Evolutionary conservation across 1,140 invertebrate species (phyloP).

Genomic region (Cheumatopsyche charites): DNA sequence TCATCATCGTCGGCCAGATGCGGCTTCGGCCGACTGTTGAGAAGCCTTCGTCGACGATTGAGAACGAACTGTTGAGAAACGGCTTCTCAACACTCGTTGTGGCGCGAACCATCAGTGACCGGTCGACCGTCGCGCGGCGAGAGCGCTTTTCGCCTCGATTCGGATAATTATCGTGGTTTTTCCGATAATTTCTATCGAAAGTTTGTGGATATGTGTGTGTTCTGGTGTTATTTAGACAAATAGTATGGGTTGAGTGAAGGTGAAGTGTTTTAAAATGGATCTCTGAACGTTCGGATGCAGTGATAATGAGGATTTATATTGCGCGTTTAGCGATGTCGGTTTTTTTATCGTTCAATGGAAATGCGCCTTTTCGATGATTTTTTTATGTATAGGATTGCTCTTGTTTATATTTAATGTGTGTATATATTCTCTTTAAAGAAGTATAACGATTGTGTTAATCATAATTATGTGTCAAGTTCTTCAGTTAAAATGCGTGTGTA

Average conservation of each 20-base stretch:
- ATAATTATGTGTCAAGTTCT: too few relatives aligned
- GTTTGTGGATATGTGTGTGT: too few relatives aligned
- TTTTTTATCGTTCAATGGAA: background rate
- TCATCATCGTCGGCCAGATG: background rate
- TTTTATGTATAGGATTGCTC: background rate
- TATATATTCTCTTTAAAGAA: too few relatives aligned
- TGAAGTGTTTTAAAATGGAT: background rate
- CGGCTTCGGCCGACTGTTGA: background rate
- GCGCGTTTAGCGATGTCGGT: background rate
- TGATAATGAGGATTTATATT: conserved; percentile 6
- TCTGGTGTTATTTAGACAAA: too few relatives aligned
- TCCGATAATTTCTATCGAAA: too few relatives aligned
- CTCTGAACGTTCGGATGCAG: background rate
- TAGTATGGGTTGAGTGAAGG: background rate
- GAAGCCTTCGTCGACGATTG: background rate
- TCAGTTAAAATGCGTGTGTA: too few relatives aligned
- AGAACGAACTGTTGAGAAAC: background rate
- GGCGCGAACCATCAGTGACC: conserved; percentile 27
- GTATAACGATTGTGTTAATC: too few relatives aligned
- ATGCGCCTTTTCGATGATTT: background rate
- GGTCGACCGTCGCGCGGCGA: background rate
- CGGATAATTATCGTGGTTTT: too few relatives aligned
- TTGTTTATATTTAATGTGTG: too few relatives aligned
- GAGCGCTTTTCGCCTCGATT: background rate
- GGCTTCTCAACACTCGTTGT: conserved; percentile 21